Evolutionary conservation across 2,797 vertebrate genomes (phyloP), one percentile per base, ranked within the genome.

Genomic region (Sarcoramphus papa): DNA sequence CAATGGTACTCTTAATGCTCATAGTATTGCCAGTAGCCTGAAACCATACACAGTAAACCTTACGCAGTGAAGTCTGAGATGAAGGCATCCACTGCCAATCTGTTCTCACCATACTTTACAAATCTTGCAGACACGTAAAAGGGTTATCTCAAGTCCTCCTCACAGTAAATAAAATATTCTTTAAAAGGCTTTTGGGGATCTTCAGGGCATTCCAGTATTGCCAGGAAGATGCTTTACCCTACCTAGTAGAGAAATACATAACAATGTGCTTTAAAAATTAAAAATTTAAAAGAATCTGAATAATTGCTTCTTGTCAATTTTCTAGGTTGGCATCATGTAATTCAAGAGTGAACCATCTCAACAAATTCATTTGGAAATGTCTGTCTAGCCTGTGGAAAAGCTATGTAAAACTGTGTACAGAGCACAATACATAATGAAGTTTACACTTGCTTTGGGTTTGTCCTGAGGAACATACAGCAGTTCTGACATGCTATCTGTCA

Each of bases 241-340:
- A 95, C 77, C 93, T 95, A 92, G 86, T 37, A 95, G 80, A 94
- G 75, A 96, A 97, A 95, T 91, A 95, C 74, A 92, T 85, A 94
- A 96, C 72, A 92, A 94, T 92, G 95, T 79, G 97, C 95, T 95
- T 95, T 94, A 97, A 96, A 97, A 97, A 97, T 97, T 97, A 97
- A 97, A 97, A 97, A 97, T 97, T 97, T 95, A 97, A 91, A 92
- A 95, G 94, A 96, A 93, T 89, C 82, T 97, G 93, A 96, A 92
- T 97, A 97, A 96, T 91, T 93, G 67, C 85, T 90, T 91, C 67
- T 88, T 97, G 94, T 90, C 96, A 92, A 96, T 97, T 96, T 93
- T 95, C 95, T 92, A 91, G 89, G 92, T 41, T 96, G 90, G 72
- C 93, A 88, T 92, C 85, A 89, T 73, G 60, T 89, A 97, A 91